Base-by-base conservation (phyloP, 2,888 invertebrate genomes). In the Athrips mouffetella region DNA sequence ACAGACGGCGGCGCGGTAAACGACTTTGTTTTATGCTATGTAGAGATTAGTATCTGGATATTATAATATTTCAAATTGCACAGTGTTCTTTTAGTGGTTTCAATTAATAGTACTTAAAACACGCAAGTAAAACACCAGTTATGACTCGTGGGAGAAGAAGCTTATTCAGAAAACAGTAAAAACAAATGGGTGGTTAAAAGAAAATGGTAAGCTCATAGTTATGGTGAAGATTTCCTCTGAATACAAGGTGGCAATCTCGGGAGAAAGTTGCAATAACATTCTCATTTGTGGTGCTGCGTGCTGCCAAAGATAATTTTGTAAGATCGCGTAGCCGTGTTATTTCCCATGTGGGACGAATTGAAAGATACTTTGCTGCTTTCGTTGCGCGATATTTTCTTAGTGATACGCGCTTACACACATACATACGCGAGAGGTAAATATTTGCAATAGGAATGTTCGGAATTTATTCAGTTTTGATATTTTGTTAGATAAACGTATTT, bases 301-400 rank as follows among this genome's bases (percentile, higher is more conserved):
- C 51, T 58, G 52, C 52, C 54, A 16, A 58, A 62, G 60, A 65
- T 65, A 65, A 67, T 67, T 62, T 64, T 59, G 53, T 57, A 48
- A 58, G 59, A 59, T 62, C 58, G 51, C 50, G 58, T 52, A 54
- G 52, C 52, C 50, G 48, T 57, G 61, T 71, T 68, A 70, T 70
- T 73, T 72, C 68, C 69, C 73, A 27, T 8, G 70, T 58, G 71
- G 49, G 53, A 42, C 50, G 58, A 64, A 63, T 65, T 62, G 60
- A 60, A 65, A 69, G 59, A 53, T 57, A 60, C 55, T 55, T 58
- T 39, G 45, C 52, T 49, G 53, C 51, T 41, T 13, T 53, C 47
- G 33, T 37, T 27, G 45, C 51, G 49, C 35, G 16, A 50, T 52
- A 54, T 50, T 54, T 52, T 57, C 51, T 30, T 40, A 23, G 21